Evolutionary conservation across 2,888 invertebrate species (phyloP).

Genomic region (Harpagoxenus sublaevis): DNA sequence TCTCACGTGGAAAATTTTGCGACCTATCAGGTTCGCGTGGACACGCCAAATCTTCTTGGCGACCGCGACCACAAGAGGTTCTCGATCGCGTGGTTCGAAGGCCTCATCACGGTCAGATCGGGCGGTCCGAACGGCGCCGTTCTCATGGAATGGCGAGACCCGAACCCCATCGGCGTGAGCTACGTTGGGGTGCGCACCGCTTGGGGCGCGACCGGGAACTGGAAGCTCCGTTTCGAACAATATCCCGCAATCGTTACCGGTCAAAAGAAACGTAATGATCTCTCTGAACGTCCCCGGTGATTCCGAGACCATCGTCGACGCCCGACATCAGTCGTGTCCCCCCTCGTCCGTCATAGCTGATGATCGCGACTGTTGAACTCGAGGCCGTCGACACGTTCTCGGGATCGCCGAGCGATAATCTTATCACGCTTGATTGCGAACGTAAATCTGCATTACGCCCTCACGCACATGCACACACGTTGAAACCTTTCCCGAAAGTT

Average conservation of each 20-base stretch:
- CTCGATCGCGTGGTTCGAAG: slow-evolving; percentile 88
- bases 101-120: slow-evolving; percentile 87
- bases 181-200: slow-evolving; percentile 90
- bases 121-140: slow-evolving; percentile 86
- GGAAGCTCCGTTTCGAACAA: slow-evolving; percentile 87
- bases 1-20: slow-evolving; percentile 58
- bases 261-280: slow-evolving; percentile 65
- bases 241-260: slow-evolving; percentile 60
- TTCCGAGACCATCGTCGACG: slow-evolving; percentile 39
- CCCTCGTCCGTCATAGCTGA: background rate
- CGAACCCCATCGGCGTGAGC: slow-evolving; percentile 88
- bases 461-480: background rate
- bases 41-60: slow-evolving; percentile 88
- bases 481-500: background rate
- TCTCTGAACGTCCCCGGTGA: background rate
- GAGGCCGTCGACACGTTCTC: slow-evolving; percentile 48
- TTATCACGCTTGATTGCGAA: slow-evolving; percentile 50
- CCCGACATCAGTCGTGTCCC: background rate
- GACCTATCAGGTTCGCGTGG: slow-evolving; percentile 87
- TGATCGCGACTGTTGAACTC: background rate
- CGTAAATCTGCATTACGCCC: slow-evolving; percentile 4
- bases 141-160: slow-evolving; percentile 89
- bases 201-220: slow-evolving; percentile 90
- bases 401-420: slow-evolving; percentile 51
- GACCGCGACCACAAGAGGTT: slow-evolving; percentile 88